Conservation (phyloP, 2,888 invertebrate genomes). For the Polyploca ridens region DNA sequence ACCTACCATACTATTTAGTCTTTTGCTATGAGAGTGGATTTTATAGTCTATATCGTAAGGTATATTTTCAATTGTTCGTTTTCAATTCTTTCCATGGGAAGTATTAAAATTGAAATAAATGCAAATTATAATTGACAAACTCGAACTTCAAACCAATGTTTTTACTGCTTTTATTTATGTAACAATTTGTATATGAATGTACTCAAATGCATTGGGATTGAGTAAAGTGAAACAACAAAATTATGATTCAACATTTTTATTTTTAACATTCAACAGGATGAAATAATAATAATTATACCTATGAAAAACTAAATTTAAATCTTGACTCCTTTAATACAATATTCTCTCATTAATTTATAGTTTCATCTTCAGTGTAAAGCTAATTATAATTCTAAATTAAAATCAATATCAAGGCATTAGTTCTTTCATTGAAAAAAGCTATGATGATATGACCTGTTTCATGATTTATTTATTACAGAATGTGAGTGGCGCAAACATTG, state of each 20-base stretch:
- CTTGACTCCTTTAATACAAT: constrained; percentile 11
- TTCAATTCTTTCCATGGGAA: too few species aligned
- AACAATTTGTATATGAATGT: too few species aligned
- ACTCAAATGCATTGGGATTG: not conserved
- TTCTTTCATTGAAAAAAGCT: constrained; percentile 30
- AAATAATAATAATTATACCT: constrained; percentile 46
- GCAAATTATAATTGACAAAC: too few species aligned
- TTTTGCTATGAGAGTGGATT: too few species aligned
- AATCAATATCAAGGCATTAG: constrained; percentile 32
- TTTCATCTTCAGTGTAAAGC: constrained; percentile 6
- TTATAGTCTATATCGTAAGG: too few species aligned
- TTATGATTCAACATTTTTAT: constrained; percentile 48
- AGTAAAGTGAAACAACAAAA: constrained; percentile 21
- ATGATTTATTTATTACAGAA: constrained; percentile 27
- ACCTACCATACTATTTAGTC: too few species aligned
- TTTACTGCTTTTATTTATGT: too few species aligned
- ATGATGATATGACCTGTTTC: constrained; percentile 40
- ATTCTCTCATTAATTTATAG: constrained; percentile 7
- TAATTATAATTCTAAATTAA: constrained; percentile 13
- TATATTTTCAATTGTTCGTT: too few species aligned
- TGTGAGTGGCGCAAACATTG: constrained; percentile 12
- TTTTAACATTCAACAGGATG: constrained; percentile 40
- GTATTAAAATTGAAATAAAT: too few species aligned
- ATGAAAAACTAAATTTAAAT: constrained; percentile 42
- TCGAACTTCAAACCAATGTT: too few species aligned